Evolutionary conservation across 2,797 vertebrate species (phyloP).

Genomic region (Columba guinea): DNA sequence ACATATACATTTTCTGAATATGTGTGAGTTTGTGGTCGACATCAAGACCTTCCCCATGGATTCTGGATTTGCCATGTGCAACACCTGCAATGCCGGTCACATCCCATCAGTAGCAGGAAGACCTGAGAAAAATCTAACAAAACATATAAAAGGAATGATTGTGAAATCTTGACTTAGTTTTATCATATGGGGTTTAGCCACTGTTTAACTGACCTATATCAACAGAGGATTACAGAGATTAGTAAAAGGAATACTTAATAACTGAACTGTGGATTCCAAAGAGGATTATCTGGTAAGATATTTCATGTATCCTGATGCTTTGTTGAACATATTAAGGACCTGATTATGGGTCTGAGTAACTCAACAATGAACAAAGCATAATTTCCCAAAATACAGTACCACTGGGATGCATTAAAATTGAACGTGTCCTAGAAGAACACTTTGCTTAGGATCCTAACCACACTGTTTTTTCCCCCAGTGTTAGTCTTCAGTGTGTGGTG

Average conservation of each 20-base stretch:
- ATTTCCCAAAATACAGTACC: background rate
- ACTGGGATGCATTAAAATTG: background rate
- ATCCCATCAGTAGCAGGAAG: background rate
- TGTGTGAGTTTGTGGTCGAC: background rate
- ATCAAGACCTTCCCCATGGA: background rate
- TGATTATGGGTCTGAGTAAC: conserved; percentile 49
- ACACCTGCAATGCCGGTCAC: background rate
- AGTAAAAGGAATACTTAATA: conserved; percentile 72
- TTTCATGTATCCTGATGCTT: conserved; percentile 62
- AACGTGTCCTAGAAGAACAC: background rate
- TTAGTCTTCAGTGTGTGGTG: background rate
- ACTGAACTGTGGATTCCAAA: conserved; percentile 67
- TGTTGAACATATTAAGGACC: conserved; percentile 53
- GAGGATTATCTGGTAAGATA: conserved; percentile 68
- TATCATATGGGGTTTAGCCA: conserved; percentile 53
- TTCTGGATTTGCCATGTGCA: background rate
- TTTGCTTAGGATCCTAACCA: background rate
- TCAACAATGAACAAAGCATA: background rate
- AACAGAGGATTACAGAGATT: conserved; percentile 70
- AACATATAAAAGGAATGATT: conserved; percentile 9
- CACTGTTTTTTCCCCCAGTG: background rate
- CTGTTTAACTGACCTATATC: conserved; percentile 70
- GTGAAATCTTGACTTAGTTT: conserved; percentile 56
- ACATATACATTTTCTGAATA: background rate
- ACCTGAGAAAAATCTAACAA: background rate